Base-by-base conservation (phyloP, 2,888 invertebrate species). In the Polyploca ridens region DNA sequence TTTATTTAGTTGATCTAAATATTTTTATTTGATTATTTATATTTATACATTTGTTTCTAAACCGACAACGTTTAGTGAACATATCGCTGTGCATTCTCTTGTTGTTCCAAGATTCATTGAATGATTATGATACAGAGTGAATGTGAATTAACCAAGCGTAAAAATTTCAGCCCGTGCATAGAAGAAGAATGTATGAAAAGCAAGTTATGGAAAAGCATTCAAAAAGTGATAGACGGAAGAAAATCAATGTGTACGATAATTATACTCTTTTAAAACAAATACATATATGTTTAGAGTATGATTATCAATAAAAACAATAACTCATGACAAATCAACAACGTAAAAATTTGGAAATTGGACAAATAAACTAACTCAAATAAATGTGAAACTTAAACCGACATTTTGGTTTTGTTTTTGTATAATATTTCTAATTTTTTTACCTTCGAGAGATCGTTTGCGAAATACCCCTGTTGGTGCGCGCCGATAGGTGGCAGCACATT, bases 391-490 rank as follows among this genome's bases (percentile, higher is more conserved):
- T 76, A 88, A 90, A 88, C 89, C 88, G 90, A 90, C 79, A 82
- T 84, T 87, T 88, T 84, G 83, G 81, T 87, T 85, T 87, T 84
- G 84, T 87, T 82, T 82, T 87, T 86, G 85, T 88, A 87, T 85
- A 90, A 83, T 89, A 90, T 86, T 86, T 89, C 87, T 90, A 90
- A 84, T 87, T 95, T 96, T 61, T 96, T 97, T 97, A 97, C 97
- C 97, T 97, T 97, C 97, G 97, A 97, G 97, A 96, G 97, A 97
- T 97, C 97, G 97, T 97, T 97, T 97, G 97, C 97, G 97, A 97
- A 97, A 97, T 96, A 97, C 97, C 96, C 97, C 97, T 97, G 94
- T 87, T 88, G 93, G 90, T 88, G 91, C 89, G 88, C 93, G 93
- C 89, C 91, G 93, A 89, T 87, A 90, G 90, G 78, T 88, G 91